Base-by-base conservation (phyloP, 2,888 invertebrate genomes). In the Pterostichus niger region DNA sequence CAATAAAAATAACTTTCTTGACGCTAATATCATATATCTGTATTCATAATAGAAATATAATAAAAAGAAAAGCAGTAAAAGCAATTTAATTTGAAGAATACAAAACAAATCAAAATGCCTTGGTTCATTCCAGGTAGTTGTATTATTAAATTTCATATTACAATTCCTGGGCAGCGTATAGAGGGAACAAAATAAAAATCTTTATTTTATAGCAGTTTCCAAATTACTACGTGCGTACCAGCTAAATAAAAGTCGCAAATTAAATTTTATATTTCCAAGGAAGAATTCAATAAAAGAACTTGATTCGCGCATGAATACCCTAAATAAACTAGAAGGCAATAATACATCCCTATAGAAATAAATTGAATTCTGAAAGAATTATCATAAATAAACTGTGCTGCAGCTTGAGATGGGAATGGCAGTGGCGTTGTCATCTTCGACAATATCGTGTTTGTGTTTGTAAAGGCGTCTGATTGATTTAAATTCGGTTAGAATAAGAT, bases 311-410 rank as follows among this genome's bases (percentile, higher is more conserved):
- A 44, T 61, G 79, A 54, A 64, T 46, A n/a, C 49, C 35, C 68
- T 68, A 49, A 80, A 80, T 80, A 80, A 80, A 80, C 80, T 68
- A 64, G 80, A 33, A 64, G 49, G 49, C 68, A 80, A 80, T 80
- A 80, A 78, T 54, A 54, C 56, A 13, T 33, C 11, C 76, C 56
- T 35, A 76, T 54, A 24, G 52, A 56, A 76, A 54, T 76, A 76
- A 76, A 76, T 76, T 76, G 76, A 33, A 76, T 76, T 76, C 54
- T 24, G 17, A 35, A 52, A 54, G 56, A 76, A 76, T 76, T 76
- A 76, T 76, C 76, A 76, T 76, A 76, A 76, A 76, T 76, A 76
- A 76, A 76, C 56, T 56, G 52, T 13, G 13, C 11, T 61, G 46
- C 49, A 61, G n/a, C 31, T n/a, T 46, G 35, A 31, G n/a, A 49